Evolutionary conservation across 2,888 invertebrate genomes (phyloP).

Genomic region (Callimorpha dominula): DNA sequence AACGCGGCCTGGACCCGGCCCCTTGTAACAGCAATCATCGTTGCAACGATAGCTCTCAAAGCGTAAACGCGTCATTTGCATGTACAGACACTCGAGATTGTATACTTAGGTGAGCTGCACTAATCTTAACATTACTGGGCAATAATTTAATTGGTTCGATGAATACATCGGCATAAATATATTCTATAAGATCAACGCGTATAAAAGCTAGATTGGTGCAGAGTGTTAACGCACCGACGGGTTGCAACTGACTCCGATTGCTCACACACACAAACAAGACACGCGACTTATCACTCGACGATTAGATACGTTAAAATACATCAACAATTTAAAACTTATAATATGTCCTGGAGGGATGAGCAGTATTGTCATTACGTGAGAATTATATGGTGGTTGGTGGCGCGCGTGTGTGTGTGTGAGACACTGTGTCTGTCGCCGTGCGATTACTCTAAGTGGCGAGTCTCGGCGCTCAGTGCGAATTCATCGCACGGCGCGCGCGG

Average conservation of each 20-base stretch:
- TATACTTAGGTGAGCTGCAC: neutral
- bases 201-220: conserved; percentile 3
- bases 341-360: neutral
- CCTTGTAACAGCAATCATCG: neutral
- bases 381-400: too few species aligned
- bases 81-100: neutral
- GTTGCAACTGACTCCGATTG: neutral
- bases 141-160: neutral
- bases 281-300: neutral
- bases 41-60: neutral
- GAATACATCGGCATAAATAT: neutral
- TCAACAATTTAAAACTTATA: neutral
- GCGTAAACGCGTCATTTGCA: neutral
- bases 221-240: neutral
- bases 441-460: conserved; percentile 23
- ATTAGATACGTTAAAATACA: neutral
- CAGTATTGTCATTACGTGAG: too few species aligned
- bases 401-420: conserved; percentile 9
- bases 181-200: neutral
- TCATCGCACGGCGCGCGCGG: conserved; percentile 47
- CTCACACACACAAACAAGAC: neutral
- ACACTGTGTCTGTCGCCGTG: conserved; percentile 4
- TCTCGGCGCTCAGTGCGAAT: conserved; percentile 48
- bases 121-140: neutral
- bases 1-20: neutral